These are phyloP conservation scores for Drosophila acutilabella DNA, from an alignment of 2,888 invertebrate genomes.

Conservation along the genomic window DNA sequence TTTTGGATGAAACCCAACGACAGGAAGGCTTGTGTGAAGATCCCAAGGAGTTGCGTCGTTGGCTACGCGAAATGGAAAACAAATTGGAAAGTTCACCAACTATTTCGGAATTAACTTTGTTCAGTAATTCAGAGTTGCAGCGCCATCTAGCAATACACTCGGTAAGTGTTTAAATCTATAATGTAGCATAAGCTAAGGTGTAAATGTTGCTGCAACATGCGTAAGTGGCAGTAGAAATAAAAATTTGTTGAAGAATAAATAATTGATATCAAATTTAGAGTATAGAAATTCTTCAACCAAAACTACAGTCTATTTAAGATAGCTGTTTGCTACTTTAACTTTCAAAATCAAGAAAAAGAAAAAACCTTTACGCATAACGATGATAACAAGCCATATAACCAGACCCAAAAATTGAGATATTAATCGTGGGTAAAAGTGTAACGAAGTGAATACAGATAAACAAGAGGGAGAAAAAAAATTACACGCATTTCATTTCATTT, in stretches of 20 bases:
- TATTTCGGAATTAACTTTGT: constrained; percentile 89
- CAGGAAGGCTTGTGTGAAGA: constrained; percentile 82
- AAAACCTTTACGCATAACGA: constrained; percentile 25
- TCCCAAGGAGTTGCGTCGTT: constrained; percentile 89
- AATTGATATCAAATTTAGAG: too few relatives aligned
- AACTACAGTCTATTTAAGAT: too few relatives aligned
- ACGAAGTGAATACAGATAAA: constrained; percentile 42
- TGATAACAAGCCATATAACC: constrained; percentile 47
- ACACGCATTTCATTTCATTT: constrained; percentile 68
- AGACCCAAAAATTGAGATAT: constrained; percentile 26
- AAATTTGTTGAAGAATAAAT: too few relatives aligned
- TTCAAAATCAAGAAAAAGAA: constrained; percentile 19
- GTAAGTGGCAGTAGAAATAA: not conserved
- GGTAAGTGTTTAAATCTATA: constrained; percentile 87
- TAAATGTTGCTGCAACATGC: constrained; percentile 46
- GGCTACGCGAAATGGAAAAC: constrained; percentile 94
- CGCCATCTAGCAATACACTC: constrained; percentile 92
- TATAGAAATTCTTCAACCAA: too few relatives aligned
- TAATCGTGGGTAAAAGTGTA: constrained; percentile 64
- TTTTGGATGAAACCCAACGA: constrained; percentile 80
- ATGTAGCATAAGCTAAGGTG: constrained; percentile 18
- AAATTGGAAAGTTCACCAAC: constrained; percentile 90
- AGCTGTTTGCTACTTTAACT: constrained; percentile 8
- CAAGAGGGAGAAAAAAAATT: constrained; percentile 37
- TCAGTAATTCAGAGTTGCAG: constrained; percentile 90